These are phyloP conservation scores for Gila robusta DNA, from an alignment of 2,797 vertebrate genomes.

Conservation along the genomic window DNA sequence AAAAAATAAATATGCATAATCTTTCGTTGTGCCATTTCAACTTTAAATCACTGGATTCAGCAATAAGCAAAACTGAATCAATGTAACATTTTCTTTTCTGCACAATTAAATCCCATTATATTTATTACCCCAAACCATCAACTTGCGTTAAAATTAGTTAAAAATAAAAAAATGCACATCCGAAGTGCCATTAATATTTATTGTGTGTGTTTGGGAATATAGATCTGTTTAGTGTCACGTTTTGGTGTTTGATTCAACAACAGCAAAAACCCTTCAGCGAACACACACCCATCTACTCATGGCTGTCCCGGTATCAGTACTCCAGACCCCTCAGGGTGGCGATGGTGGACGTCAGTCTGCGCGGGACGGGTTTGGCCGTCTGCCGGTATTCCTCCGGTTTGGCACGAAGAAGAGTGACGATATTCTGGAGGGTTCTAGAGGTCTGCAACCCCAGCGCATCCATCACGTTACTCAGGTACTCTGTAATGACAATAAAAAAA, in stretches of 20 bases:
- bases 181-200: neutral
- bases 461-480: constrained; percentile 98
- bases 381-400: constrained; percentile 91
- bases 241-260: neutral
- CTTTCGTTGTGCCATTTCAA: neutral
- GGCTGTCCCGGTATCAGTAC: constrained; percentile 69
- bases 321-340: constrained; percentile 85
- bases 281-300: neutral
- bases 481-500: constrained; percentile 72
- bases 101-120: neutral
- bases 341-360: constrained; percentile 82
- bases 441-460: constrained; percentile 96
- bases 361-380: constrained; percentile 84
- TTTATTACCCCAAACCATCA: neutral
- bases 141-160: neutral
- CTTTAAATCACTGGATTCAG: neutral
- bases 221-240: constrained; percentile 6
- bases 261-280: neutral
- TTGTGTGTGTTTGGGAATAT: constrained; percentile 2
- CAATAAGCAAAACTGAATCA: no score
- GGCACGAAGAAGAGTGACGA: constrained; percentile 84
- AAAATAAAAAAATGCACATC: neutral
- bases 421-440: constrained; percentile 85
- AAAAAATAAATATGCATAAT: neutral
- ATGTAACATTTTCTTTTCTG: neutral